Conservation (phyloP, 2,113 vertebrate species). For the Symphodus melops region DNA sequence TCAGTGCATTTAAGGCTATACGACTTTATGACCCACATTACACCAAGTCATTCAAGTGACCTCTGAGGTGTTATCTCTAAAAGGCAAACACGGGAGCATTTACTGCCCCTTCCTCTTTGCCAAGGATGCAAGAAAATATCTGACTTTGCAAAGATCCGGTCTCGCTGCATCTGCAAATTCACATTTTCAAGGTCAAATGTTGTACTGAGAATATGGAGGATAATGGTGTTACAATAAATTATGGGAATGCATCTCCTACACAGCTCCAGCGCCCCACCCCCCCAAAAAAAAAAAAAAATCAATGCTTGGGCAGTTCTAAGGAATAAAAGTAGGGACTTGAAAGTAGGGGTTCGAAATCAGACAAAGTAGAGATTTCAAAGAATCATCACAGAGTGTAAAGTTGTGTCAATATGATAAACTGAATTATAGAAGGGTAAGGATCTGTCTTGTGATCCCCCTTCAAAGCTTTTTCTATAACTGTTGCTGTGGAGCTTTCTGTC, state of each 20-base stretch:
- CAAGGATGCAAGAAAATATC: conserved; percentile 64
- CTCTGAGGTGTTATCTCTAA: conserved; percentile 70
- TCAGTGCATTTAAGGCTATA: conserved; percentile 35
- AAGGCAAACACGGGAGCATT: conserved; percentile 63
- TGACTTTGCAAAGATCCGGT: conserved; percentile 68
- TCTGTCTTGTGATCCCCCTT: conserved; percentile 31
- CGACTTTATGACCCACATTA: conserved; percentile 59
- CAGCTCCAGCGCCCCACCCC: conserved; percentile 20
- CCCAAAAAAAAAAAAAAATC: no score
- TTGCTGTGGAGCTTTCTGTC: conserved; percentile 43
- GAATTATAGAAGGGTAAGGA: conserved; percentile 22
- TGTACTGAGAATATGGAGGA: conserved; percentile 33
- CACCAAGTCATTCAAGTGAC: conserved; percentile 63
- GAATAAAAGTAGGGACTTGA: conserved; percentile 13
- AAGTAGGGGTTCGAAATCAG: not conserved
- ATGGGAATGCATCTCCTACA: conserved; percentile 31
- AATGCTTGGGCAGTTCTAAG: conserved; percentile 20
- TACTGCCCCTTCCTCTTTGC: conserved; percentile 21
- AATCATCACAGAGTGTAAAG: not conserved
- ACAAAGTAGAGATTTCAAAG: not conserved
- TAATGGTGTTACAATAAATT: conserved; percentile 62
- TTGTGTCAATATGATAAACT: conserved; percentile 9
- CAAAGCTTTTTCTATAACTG: conserved; percentile 41
- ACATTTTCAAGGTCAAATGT: conserved; percentile 69
- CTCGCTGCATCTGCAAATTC: conserved; percentile 58